phyloP scores from a whole-genome alignment of 64 coral and sea anemone species.

The Pocillopora damicornis region DNA sequence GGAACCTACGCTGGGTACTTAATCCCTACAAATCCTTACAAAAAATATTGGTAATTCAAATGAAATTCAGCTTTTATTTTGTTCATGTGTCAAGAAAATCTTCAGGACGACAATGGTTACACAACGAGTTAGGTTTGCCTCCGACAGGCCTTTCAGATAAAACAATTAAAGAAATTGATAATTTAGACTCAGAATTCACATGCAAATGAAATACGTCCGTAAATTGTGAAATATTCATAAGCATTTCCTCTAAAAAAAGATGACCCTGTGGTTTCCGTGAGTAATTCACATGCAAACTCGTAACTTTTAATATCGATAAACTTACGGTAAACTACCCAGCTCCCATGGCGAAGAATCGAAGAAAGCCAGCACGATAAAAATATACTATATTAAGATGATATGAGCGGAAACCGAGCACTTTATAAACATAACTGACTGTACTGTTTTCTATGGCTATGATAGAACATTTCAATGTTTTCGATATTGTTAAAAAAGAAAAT shows the following conservation, averaged over 20 bases:
- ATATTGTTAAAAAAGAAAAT: too few relatives aligned
- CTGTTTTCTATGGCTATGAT: too few relatives aligned
- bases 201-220: constrained; percentile 14
- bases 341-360: too few relatives aligned
- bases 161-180: constrained; percentile 15
- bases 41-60: background rate
- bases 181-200: constrained; percentile 3
- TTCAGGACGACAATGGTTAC: background rate
- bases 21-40: background rate
- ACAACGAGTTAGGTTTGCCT: background rate
- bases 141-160: constrained; percentile 12
- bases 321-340: too few relatives aligned
- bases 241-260: constrained; percentile 10
- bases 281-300: background rate
- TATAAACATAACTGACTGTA: too few relatives aligned
- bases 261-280: background rate
- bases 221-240: constrained; percentile 23
- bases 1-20: background rate
- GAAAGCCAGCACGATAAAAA: too few relatives aligned
- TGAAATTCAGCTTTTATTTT: background rate
- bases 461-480: too few relatives aligned
- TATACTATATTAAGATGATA: too few relatives aligned
- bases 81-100: background rate
- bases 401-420: too few relatives aligned
- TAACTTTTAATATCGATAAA: background rate